Conservation (phyloP, 1,140 invertebrate species). For the Drosophila elegans region DNA sequence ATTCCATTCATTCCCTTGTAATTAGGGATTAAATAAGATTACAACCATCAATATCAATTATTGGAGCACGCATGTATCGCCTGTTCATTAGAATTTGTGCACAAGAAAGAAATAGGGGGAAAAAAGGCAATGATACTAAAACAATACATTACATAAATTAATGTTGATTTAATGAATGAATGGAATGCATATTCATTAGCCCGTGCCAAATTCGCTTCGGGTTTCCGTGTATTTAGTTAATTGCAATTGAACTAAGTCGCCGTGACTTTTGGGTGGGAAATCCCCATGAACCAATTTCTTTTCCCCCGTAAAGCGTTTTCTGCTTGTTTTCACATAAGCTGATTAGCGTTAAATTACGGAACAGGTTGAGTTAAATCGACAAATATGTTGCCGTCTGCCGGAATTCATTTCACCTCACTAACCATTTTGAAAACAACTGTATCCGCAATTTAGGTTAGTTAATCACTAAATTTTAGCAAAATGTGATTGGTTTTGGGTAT, state of each 20-base stretch:
- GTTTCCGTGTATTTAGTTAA: conserved; percentile 71
- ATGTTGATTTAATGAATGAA: conserved; percentile 80
- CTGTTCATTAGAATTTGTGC: conserved; percentile 81
- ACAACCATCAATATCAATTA: conserved; percentile 83
- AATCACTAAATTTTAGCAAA: background rate
- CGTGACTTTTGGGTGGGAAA: conserved; percentile 1
- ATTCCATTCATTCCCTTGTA: conserved; percentile 75
- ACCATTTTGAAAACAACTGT: conserved; percentile 10
- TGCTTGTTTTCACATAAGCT: conserved; percentile 14
- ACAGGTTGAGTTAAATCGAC: background rate
- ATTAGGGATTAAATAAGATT: conserved; percentile 82
- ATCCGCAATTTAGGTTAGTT: background rate
- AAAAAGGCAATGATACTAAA: conserved; percentile 48
- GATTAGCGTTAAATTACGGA: conserved; percentile 16
- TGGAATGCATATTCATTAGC: conserved; percentile 79
- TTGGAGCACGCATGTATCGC: conserved; percentile 69
- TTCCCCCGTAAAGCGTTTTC: background rate
- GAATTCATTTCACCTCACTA: conserved; percentile 3
- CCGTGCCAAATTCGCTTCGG: conserved; percentile 41
- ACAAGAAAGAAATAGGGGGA: conserved; percentile 36
- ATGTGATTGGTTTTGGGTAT: background rate
- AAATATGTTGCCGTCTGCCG: background rate
- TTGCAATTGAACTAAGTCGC: conserved; percentile 66
- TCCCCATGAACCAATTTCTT: conserved; percentile 1
- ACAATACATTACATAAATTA: conserved; percentile 83